Evolutionary conservation across 2,888 invertebrate genomes (phyloP).

Genomic region (Oxystoma pomonae): DNA sequence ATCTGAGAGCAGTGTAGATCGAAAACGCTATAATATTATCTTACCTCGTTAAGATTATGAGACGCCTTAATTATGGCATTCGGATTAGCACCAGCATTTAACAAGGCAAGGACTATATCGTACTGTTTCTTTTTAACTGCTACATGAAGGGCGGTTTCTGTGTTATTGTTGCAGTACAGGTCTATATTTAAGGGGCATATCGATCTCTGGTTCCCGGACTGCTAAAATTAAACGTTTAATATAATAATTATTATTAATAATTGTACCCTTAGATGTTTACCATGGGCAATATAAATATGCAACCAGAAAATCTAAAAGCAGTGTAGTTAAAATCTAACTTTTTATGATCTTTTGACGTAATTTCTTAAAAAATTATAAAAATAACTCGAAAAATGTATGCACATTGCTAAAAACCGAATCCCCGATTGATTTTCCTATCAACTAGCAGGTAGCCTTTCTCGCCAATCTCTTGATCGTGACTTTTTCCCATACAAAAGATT

Average conservation of each 20-base stretch:
- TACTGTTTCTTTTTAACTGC: conserved; percentile 74
- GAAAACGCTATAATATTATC: not conserved
- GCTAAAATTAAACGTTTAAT: not conserved
- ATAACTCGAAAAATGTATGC: no score
- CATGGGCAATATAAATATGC: no score
- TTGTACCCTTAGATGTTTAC: not conserved
- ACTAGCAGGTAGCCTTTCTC: no score
- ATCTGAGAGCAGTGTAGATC: no score
- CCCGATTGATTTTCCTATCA: no score
- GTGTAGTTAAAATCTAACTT: no score
- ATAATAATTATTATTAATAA: not conserved
- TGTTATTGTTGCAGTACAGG: conserved; percentile 67
- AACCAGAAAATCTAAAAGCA: no score
- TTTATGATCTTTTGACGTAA: no score
- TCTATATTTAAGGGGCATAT: conserved; percentile 71
- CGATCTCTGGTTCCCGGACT: conserved; percentile 40
- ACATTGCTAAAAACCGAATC: no score
- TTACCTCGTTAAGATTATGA: conserved; percentile 46
- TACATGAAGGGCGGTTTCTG: conserved; percentile 80
- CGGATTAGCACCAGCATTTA: conserved; percentile 78
- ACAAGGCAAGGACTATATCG: conserved; percentile 63
- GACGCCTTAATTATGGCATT: conserved; percentile 63
- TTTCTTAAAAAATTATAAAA: no score
- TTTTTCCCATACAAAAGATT: no score
- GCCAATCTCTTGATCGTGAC: no score